Evolutionary conservation across 2,888 invertebrate genomes (phyloP), one percentile per base, ranked within the genome.

Genomic region (Dendrolimus pini): DNA sequence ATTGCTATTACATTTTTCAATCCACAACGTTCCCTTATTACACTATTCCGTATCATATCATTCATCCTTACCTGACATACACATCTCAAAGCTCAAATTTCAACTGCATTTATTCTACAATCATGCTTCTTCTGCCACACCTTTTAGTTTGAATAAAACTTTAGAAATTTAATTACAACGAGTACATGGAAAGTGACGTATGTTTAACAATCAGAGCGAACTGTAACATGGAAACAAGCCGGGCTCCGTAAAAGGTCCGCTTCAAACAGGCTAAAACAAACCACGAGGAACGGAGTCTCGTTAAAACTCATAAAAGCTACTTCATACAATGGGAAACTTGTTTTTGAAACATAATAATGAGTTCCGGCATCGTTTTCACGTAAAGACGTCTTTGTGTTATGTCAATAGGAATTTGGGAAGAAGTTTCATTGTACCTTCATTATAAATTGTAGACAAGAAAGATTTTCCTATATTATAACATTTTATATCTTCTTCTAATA

Each of bases 211-310:
- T 47, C 47, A 12, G 9, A 47, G 12, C 9, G 0, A 47, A 47
- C 47, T 47, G 9, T 47, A 47, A 6, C 47, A 10, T 12, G 10
- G 2, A 47, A 47, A 47, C 47, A 47, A 47, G 12, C 30, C 30
- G 30, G 30, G 30, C 30, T 30, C 30, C 0, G 47, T 10, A 47
- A 47, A 47, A 47, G 47, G 47, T 55, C n/a, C 57, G 53, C 56
- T 59, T 55, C 58, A 58, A 60, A 30, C 58, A 57, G 66, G 62
- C 67, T 61, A 66, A 65, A 53, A 55, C 30, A 52, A 52, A 52
- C 30, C 55, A 47, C 13, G 9, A 10, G 53, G 41, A 56, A 41
- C 53, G 56, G 52, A 13, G 56, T 8, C 56, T 56, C 42, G 56
- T 56, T 56, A 56, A 56, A 56, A 56, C 56, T 56, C 56, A 56